Evolutionary conservation across 2,113 vertebrate genomes (phyloP).

Genomic region (Atherinomorus stipes): DNA sequence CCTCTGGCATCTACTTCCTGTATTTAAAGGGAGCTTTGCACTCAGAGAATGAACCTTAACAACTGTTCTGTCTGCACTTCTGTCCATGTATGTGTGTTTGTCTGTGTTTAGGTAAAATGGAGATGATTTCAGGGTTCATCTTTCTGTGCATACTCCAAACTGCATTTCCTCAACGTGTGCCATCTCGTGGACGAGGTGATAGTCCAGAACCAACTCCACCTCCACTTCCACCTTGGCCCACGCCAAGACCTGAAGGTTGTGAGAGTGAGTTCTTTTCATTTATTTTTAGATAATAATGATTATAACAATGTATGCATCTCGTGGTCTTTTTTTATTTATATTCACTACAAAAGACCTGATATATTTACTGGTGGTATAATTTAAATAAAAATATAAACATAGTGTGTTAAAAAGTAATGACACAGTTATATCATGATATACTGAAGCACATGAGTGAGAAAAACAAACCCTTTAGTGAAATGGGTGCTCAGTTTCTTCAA

Average conservation of each 20-base stretch:
- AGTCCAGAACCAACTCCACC: background rate
- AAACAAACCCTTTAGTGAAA: no score
- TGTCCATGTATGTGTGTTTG: slow-evolving; percentile 1
- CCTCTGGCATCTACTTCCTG: slow-evolving; percentile 70
- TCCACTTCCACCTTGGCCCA: background rate
- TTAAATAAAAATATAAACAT: background rate
- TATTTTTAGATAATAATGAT: background rate
- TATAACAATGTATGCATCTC: background rate
- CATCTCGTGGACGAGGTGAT: slow-evolving; percentile 55
- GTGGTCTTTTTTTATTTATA: background rate
- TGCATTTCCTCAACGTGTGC: slow-evolving; percentile 29
- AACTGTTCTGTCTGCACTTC: background rate
- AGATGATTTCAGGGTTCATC: slow-evolving; percentile 50
- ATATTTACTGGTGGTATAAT: background rate
- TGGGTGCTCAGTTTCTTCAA: no score
- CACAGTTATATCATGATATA: no score
- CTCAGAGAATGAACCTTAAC: slow-evolving; percentile 7
- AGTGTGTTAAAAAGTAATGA: background rate
- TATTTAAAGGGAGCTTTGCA: slow-evolving; percentile 10
- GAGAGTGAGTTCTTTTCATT: slow-evolving; percentile 51
- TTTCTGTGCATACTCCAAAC: slow-evolving; percentile 59
- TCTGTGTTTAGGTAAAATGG: slow-evolving; percentile 47
- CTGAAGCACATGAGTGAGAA: no score
- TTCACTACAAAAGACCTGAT: background rate
- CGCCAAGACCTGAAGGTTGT: slow-evolving; percentile 45